Percentiles rank a stretch among this genome's conserved stretches.
Conservation (phyloP, 2,888 invertebrate species). For the Agrochola macilenta region DNA sequence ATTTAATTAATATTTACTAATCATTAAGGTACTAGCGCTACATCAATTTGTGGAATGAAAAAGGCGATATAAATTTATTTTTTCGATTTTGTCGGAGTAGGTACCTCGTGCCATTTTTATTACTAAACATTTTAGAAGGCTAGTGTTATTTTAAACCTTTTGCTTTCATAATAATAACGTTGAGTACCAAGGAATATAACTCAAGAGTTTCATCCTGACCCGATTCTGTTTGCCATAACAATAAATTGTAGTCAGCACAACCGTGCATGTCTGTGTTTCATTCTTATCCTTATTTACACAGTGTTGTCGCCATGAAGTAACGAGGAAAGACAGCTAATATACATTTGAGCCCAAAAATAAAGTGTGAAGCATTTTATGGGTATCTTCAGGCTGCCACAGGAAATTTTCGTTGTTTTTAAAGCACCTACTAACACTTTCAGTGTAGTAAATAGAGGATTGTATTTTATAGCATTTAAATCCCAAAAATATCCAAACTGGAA, state of each 20-base stretch:
- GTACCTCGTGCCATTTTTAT: slow-evolving; percentile 6
- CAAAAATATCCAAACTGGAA: too few relatives aligned
- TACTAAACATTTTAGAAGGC: slow-evolving; percentile 8
- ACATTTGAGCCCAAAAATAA: slow-evolving; percentile 36
- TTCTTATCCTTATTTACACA: slow-evolving; percentile 62
- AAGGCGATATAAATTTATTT: slow-evolving; percentile 4
- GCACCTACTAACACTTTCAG: neutral
- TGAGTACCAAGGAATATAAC: slow-evolving; percentile 21
- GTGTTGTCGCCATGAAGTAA: slow-evolving; percentile 25
- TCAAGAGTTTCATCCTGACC: slow-evolving; percentile 29
- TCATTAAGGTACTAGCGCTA: neutral
- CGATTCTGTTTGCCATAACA: slow-evolving; percentile 52
- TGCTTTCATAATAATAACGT: slow-evolving; percentile 1
- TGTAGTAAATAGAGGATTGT: too few relatives aligned
- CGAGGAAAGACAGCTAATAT: slow-evolving; percentile 30
- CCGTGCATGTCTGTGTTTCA: slow-evolving; percentile 59
- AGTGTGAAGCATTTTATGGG: slow-evolving; percentile 22
- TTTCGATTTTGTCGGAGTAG: neutral
- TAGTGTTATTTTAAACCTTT: slow-evolving; percentile 11
- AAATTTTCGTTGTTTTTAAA: neutral
- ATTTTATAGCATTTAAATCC: too few relatives aligned
- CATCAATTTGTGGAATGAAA: slow-evolving; percentile 7
- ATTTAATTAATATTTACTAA: neutral
- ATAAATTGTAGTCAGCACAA: slow-evolving; percentile 57
- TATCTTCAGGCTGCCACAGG: neutral